Evolutionary conservation across 2,888 invertebrate genomes (phyloP).

Genomic region (Scelioninae gen. 1): DNA sequence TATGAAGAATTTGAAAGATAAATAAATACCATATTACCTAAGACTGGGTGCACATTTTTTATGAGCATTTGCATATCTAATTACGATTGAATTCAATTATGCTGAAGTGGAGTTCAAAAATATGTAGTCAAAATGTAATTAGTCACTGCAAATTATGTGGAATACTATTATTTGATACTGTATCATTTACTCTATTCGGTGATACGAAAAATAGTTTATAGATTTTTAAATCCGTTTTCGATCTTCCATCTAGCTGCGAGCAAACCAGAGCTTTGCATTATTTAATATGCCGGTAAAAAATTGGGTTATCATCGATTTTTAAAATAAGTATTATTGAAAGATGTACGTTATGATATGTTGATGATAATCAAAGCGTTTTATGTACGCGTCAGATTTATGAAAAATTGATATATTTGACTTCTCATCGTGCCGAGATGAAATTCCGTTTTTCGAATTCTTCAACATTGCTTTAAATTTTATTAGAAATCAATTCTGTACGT

Average conservation of each 20-base stretch:
- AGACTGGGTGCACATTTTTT: background rate
- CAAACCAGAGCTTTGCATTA: conserved; percentile 1
- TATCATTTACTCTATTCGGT: background rate
- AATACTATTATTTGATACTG: background rate
- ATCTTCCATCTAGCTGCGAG: background rate
- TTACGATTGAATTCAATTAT: background rate
- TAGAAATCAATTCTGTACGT: too few relatives aligned
- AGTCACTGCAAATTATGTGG: background rate
- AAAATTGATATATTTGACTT: background rate
- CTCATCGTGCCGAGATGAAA: too few relatives aligned
- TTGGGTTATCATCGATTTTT: conserved; percentile 46
- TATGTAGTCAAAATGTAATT: background rate
- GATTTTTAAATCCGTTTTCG: conserved; percentile 11
- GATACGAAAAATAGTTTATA: conserved; percentile 23
- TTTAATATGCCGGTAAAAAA: conserved; percentile 19
- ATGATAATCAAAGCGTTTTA: conserved; percentile 4
- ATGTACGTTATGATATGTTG: conserved; percentile 2
- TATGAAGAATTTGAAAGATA: too few relatives aligned
- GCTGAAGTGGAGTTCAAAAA: background rate
- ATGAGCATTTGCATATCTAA: conserved; percentile 1
- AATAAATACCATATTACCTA: background rate
- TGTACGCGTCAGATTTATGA: background rate
- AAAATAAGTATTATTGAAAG: conserved; percentile 18
- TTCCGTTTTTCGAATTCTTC: too few relatives aligned
- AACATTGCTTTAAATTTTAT: too few relatives aligned